phyloP scores from a whole-genome alignment of 2,888 invertebrate genomes.

The Tridacna crocea region DNA sequence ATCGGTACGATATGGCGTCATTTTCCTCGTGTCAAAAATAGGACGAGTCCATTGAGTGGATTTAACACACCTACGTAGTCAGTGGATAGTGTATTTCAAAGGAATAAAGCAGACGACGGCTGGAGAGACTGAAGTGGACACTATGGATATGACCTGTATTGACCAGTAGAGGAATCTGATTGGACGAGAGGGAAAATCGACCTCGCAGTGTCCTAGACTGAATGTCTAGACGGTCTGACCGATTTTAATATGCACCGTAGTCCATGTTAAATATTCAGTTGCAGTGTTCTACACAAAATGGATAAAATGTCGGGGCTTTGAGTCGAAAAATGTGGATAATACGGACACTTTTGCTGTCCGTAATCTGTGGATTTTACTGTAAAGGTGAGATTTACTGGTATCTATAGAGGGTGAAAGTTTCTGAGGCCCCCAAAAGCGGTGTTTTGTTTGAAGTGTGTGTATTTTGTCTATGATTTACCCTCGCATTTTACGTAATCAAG shows the following conservation, averaged over 20 bases:
- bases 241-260: slow-evolving; percentile 43
- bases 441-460: slow-evolving; percentile 13
- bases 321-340: slow-evolving; percentile 51
- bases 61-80: neutral
- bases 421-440: neutral
- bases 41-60: slow-evolving; percentile 21
- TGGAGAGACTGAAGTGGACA: slow-evolving; percentile 8
- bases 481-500: slow-evolving; percentile 15
- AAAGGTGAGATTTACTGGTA: slow-evolving; percentile 4
- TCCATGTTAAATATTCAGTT: slow-evolving; percentile 46
- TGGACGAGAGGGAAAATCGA: slow-evolving; percentile 25
- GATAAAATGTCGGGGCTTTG: slow-evolving; percentile 50
- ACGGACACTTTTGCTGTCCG: slow-evolving; percentile 16
- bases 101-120: neutral
- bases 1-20: slow-evolving; percentile 25
- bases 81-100: neutral
- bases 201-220: slow-evolving; percentile 20
- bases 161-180: slow-evolving; percentile 18
- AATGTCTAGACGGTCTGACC: slow-evolving; percentile 59
- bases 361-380: slow-evolving; percentile 1
- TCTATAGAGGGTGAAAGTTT: neutral
- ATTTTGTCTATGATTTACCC: neutral
- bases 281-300: slow-evolving; percentile 38
- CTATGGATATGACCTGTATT: neutral
- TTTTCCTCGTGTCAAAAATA: slow-evolving; percentile 14